These are phyloP conservation scores for Linnaemya vulpina DNA, from an alignment of 2,888 invertebrate species.

Conservation along the genomic window DNA sequence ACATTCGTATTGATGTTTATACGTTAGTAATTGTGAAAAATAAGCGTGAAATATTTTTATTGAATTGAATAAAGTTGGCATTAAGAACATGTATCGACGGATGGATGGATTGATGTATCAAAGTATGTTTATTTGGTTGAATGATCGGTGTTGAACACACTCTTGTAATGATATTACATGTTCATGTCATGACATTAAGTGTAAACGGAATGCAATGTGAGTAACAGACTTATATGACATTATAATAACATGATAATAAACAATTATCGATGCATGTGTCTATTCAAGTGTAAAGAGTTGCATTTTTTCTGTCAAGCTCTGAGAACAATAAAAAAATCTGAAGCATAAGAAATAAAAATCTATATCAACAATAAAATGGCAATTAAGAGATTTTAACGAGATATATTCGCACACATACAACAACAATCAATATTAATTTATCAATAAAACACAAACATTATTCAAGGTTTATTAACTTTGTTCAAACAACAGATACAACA, in stretches of 20 bases:
- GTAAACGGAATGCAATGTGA: slow-evolving; percentile 52
- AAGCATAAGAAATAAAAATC: slow-evolving; percentile 14
- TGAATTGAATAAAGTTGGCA: slow-evolving; percentile 61
- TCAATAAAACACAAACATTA: slow-evolving; percentile 3
- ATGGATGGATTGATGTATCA: slow-evolving; percentile 16
- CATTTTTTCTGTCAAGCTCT: slow-evolving; percentile 36
- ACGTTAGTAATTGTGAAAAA: slow-evolving; percentile 42
- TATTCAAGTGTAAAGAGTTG: slow-evolving; percentile 62
- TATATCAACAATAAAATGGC: slow-evolving; percentile 24
- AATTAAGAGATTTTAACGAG: slow-evolving; percentile 22
- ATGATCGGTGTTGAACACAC: slow-evolving; percentile 22
- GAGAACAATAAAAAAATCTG: slow-evolving; percentile 8
- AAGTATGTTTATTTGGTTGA: slow-evolving; percentile 9
- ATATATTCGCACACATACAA: slow-evolving; percentile 4
- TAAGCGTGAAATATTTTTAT: slow-evolving; percentile 66
- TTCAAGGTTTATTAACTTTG: slow-evolving; percentile 34
- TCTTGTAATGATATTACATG: slow-evolving; percentile 34
- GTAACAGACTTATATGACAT: slow-evolving; percentile 60
- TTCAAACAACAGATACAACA: not conserved
- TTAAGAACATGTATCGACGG: slow-evolving; percentile 49
- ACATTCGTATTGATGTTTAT: slow-evolving; percentile 16
- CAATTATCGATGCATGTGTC: slow-evolving; percentile 54
- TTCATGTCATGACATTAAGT: slow-evolving; percentile 65
- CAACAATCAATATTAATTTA: not conserved
- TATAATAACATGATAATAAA: slow-evolving; percentile 58